These are phyloP conservation scores for Argyra leucocephala DNA, from an alignment of 2,888 invertebrate genomes.

Conservation along the genomic window DNA sequence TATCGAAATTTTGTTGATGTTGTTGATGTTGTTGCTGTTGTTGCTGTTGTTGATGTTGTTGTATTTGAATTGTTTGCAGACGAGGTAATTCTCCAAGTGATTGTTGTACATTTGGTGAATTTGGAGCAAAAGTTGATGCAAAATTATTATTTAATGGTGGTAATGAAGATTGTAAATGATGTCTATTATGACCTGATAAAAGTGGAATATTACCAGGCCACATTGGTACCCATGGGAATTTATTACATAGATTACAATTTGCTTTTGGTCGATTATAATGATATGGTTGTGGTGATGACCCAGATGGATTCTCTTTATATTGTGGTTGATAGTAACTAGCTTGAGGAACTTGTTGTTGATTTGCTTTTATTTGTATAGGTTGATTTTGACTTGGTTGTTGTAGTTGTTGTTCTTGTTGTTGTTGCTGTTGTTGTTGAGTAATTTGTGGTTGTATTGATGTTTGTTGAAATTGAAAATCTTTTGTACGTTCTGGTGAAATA, in stretches of 20 bases:
- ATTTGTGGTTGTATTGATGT: neutral
- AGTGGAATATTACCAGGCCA: constrained; percentile 28
- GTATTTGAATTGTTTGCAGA: neutral
- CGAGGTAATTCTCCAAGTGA: constrained; percentile 18
- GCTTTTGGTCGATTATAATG: constrained; percentile 42
- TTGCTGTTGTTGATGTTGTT: constrained; percentile 17
- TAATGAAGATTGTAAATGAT: constrained; percentile 18
- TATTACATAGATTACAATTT: constrained; percentile 68
- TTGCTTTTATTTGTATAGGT: constrained; percentile 17
- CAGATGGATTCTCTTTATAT: constrained; percentile 20
- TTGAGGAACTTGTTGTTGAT: constrained; percentile 28
- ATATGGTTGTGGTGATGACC: constrained; percentile 17
- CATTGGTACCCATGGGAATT: constrained; percentile 74
- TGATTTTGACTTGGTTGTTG: neutral
- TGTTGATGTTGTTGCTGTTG: constrained; percentile 15
- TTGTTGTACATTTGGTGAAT: constrained; percentile 15
- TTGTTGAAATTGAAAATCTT: neutral
- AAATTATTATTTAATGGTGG: constrained; percentile 15
- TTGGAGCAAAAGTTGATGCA: constrained; percentile 7
- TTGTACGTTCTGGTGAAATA: neutral
- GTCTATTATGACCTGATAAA: constrained; percentile 18
- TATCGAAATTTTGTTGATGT: constrained; percentile 25
- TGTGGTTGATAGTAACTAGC: constrained; percentile 21
- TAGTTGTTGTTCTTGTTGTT: neutral
- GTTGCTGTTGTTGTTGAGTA: neutral